These are phyloP conservation scores for Butastur rufipennis DNA, from an alignment of 2,113 vertebrate species.

Conservation along the genomic window DNA sequence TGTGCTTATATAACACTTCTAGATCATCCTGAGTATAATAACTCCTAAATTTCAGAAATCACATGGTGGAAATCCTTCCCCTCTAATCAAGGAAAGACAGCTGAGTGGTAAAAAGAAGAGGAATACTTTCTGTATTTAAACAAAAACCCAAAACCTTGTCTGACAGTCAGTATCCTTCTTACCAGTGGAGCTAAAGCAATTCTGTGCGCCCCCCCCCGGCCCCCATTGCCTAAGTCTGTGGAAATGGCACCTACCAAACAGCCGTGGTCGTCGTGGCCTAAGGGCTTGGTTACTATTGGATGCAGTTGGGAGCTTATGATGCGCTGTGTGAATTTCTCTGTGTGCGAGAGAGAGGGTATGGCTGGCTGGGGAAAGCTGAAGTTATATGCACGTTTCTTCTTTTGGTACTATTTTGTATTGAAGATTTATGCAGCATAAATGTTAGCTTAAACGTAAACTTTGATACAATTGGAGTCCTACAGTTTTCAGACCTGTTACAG, in stretches of 20 bases:
- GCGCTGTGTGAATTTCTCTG: neutral
- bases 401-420: neutral
- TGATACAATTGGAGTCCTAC: neutral
- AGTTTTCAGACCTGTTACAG: neutral
- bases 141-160: neutral
- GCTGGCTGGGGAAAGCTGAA: neutral
- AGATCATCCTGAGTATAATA: neutral
- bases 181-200: neutral
- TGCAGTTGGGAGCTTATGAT: neutral
- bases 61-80: neutral
- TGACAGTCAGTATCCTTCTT: neutral
- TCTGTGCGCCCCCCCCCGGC: fast-evolving
- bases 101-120: neutral
- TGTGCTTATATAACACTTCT: neutral
- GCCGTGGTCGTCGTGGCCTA: fast-evolving
- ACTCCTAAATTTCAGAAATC: neutral
- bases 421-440: neutral
- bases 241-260: neutral
- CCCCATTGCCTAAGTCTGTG: neutral
- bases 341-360: neutral
- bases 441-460: neutral
- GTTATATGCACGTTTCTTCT: fast-evolving
- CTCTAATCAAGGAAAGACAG: neutral
- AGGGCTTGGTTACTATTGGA: neutral
- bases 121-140: neutral